These are phyloP conservation scores for Tamandua tetradactyla DNA, from an alignment of 2,797 vertebrate species.

Conservation along the genomic window DNA sequence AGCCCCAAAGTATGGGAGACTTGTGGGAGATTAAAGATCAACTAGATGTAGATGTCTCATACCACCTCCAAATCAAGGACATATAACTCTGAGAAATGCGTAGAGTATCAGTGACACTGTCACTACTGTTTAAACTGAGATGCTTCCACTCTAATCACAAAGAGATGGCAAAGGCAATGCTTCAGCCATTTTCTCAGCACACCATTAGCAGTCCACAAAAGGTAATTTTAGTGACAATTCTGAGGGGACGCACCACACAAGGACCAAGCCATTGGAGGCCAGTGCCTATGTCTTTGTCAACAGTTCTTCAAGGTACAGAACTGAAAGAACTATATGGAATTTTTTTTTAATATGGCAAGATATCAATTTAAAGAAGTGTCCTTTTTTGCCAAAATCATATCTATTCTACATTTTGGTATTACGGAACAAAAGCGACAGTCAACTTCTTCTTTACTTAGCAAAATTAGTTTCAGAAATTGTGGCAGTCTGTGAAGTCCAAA, in stretches of 20 bases:
- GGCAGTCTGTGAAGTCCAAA: background rate
- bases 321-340: background rate
- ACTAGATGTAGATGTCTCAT: background rate
- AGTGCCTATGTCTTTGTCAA: background rate
- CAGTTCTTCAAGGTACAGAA: background rate
- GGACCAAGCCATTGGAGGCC: background rate
- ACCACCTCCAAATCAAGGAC: background rate
- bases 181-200: background rate
- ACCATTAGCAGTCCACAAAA: background rate
- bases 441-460: slow-evolving; percentile 47
- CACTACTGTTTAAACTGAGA: background rate
- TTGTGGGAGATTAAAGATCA: background rate
- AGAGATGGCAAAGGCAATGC: background rate
- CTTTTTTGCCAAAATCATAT: background rate
- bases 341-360: background rate
- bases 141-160: background rate
- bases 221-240: background rate
- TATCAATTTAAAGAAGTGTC: slow-evolving; percentile 2
- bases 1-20: background rate
- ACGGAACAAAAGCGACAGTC: slow-evolving; percentile 38
- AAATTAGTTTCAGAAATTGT: slow-evolving; percentile 54
- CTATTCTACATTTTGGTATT: slow-evolving; percentile 8
- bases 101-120: background rate
- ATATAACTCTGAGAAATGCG: background rate
- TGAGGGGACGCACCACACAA: background rate